A percentile compares a stretch with the other conserved stretches of the same genome.
phyloP scores from a whole-genome alignment of 2,888 invertebrate genomes.

The Euplexia lucipara region DNA sequence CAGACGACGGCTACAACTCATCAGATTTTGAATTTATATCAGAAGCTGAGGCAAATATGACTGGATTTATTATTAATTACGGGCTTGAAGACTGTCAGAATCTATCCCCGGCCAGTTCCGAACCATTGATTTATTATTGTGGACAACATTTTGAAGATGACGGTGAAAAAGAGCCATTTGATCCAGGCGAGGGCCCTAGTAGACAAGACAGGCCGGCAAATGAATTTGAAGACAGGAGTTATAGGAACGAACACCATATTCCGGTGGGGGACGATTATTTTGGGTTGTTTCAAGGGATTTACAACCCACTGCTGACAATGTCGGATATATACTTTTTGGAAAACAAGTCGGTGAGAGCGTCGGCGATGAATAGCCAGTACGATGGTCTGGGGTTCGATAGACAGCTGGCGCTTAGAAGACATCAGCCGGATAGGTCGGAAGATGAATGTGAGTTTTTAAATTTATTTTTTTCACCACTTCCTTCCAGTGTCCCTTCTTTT shows the following conservation, averaged over 20 bases:
- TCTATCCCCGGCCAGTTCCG: constrained; percentile 13
- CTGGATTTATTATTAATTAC: constrained; percentile 64
- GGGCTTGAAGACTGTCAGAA: neutral
- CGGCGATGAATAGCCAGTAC: constrained; percentile 68
- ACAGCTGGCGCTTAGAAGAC: constrained; percentile 46
- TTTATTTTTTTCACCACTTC: neutral
- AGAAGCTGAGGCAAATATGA: constrained; percentile 76
- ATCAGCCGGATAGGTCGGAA: constrained; percentile 60
- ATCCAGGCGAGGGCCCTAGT: constrained; percentile 50
- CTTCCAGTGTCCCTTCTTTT: too few species aligned
- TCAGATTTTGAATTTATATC: constrained; percentile 85
- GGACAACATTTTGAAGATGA: neutral
- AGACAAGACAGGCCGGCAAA: constrained; percentile 22
- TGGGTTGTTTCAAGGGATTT: constrained; percentile 72
- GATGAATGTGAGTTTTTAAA: constrained; percentile 78
- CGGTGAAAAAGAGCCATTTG: neutral
- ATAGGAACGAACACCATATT: constrained; percentile 67
- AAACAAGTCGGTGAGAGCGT: constrained; percentile 72
- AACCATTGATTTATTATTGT: constrained; percentile 3
- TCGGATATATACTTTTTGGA: constrained; percentile 66
- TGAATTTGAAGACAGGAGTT: constrained; percentile 45
- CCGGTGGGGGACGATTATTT: constrained; percentile 74
- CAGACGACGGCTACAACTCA: constrained; percentile 74
- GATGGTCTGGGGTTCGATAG: constrained; percentile 74
- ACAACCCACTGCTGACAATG: constrained; percentile 46